Conservation (phyloP, 2,888 invertebrate genomes). For the Conistra vaccinii region DNA sequence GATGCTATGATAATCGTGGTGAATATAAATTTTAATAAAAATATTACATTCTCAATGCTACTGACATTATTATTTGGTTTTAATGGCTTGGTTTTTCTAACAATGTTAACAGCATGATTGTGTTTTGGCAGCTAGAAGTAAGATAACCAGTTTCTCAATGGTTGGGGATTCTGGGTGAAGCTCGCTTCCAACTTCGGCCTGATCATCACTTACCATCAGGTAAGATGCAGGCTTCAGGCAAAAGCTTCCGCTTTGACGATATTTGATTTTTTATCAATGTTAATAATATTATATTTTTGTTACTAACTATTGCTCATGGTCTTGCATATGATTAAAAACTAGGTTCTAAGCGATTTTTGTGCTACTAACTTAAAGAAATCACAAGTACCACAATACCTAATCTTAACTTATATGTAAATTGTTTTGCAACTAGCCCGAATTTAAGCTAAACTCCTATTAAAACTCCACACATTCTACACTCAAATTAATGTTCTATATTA, state of each 20-base stretch:
- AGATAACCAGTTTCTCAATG: too few species aligned
- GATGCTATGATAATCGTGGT: not conserved
- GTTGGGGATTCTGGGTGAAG: too few species aligned
- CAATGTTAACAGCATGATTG: too few species aligned
- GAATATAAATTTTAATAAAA: conserved; percentile 4
- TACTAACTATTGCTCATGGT: not conserved
- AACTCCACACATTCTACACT: conserved; percentile 10
- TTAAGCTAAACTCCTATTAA: conserved; percentile 16
- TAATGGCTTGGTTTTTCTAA: not conserved
- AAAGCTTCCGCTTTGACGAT: too few species aligned
- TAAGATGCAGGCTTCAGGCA: too few species aligned
- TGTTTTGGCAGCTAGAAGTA: too few species aligned
- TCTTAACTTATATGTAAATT: not conserved
- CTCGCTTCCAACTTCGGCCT: too few species aligned
- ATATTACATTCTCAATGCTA: not conserved
- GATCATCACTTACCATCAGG: too few species aligned
- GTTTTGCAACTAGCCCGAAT: not conserved
- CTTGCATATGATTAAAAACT: not conserved
- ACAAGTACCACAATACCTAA: too few species aligned
- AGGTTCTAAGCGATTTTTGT: not conserved
- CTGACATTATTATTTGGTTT: not conserved
- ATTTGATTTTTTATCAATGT: too few species aligned
- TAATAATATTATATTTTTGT: not conserved
- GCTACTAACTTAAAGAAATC: not conserved
- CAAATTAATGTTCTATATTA: conserved; percentile 15